Evolutionary conservation across 1,140 invertebrate genomes (phyloP), one percentile per base, ranked within the genome.

Genomic region (Papilio polytes): DNA sequence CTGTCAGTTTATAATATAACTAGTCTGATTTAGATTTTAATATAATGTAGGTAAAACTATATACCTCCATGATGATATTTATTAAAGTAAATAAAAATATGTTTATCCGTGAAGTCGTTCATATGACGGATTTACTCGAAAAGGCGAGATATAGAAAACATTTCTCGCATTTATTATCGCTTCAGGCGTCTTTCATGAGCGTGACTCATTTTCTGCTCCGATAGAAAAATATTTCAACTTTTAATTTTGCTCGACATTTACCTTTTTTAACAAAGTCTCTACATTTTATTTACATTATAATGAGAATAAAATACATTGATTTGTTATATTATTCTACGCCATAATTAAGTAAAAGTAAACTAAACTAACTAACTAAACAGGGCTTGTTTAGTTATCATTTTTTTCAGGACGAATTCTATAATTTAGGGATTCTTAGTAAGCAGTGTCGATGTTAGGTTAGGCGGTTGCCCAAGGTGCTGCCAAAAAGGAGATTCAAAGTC

Each of bases 131-230:
- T 70, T 70, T 70, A 63, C 20, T 63, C 18, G 63, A 31, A 36
- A 15, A 70, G 63, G 63, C 63, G 63, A 31, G 63, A 70, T 70
- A 70, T 26, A 70, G 63, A 70, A 70, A 70, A 70, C 6, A 70
- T 70, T 70, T 70, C 63, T 70, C 63, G 63, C 63, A 70, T 70
- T 70, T 70, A 70, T 70, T 70, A 70, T 70, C 13, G 63, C 63
- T 31, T 31, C 63, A 70, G 63, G 63, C 63, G 63, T 70, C 20
- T 63, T 63, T 70, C 63, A 9, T 31, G 26, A 70, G 26, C 26
- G 26, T 70, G 26, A 70, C 63, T 26, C 63, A 7, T 70, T 70
- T 70, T 70, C 22, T 70, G 63, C 63, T 70, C 6, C 63, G 63
- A 36, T 70, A 70, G 26, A 70, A 70, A 70, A 31, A 70, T 31